Percentiles rank a stretch among this genome's conserved stretches.
Evolutionary conservation across 2,888 invertebrate genomes (phyloP).

Genomic region (Cacoxenus indagator): DNA sequence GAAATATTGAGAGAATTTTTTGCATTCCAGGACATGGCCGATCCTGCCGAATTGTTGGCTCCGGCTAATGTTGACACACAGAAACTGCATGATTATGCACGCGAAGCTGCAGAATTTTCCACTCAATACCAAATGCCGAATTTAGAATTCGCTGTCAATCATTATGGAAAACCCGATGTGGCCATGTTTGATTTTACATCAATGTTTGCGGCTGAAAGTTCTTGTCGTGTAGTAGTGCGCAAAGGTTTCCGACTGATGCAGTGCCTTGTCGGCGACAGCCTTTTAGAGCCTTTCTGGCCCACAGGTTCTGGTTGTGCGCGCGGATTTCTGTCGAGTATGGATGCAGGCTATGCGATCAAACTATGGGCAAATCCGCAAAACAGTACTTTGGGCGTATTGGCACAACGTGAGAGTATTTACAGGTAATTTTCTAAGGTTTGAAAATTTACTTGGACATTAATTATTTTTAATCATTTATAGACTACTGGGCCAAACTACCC

Average conservation of each 20-base stretch:
- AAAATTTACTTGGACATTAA: neutral
- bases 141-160: constrained; percentile 96
- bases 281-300: constrained; percentile 99
- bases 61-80: constrained; percentile 92
- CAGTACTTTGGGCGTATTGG: constrained; percentile 82
- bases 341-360: constrained; percentile 95
- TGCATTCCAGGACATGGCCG: constrained; percentile 82
- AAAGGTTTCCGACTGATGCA: constrained; percentile 86
- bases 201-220: constrained; percentile 97
- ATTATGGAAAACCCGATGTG: constrained; percentile 97
- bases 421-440: constrained; percentile 71
- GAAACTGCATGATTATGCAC: constrained; percentile 90
- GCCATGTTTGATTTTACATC: constrained; percentile 99
- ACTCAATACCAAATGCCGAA: constrained; percentile 89
- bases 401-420: constrained; percentile 95
- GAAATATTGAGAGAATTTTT: neutral
- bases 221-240: constrained; percentile 83
- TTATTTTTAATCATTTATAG: constrained; percentile 33
- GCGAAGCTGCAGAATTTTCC: constrained; percentile 95
- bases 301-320: constrained; percentile 98
- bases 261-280: constrained; percentile 94
- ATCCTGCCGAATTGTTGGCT: constrained; percentile 88
- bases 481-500: constrained; percentile 91
- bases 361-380: constrained; percentile 82
- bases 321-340: constrained; percentile 95